phyloP scores from a whole-genome alignment of 2,113 vertebrate genomes.

The Zosterops lateralis region DNA sequence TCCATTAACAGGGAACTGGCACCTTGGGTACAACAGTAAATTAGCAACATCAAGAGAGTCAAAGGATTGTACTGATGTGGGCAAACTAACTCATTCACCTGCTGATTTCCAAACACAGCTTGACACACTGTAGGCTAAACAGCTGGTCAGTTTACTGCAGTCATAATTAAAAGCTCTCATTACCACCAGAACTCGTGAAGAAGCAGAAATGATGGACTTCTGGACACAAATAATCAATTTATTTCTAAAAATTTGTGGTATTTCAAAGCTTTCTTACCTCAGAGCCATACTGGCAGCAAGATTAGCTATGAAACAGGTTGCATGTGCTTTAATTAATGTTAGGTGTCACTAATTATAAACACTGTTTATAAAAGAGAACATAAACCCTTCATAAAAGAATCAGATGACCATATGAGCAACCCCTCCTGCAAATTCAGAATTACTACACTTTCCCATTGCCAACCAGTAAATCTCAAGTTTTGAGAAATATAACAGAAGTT shows the following conservation, averaged over 20 bases:
- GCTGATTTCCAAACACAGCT: neutral
- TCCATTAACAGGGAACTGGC: neutral
- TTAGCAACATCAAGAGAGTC: neutral
- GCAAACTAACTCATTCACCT: neutral
- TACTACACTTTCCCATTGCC: neutral
- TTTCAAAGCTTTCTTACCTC: neutral
- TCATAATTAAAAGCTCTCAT: neutral
- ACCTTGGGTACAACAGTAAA: neutral
- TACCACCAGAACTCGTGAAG: neutral
- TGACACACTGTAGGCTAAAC: neutral
- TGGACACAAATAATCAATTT: neutral
- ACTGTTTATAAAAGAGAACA: neutral
- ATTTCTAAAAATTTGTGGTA: fast-evolving
- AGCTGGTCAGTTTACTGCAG: neutral
- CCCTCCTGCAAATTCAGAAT: neutral
- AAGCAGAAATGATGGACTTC: neutral
- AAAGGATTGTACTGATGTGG: neutral
- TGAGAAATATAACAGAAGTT: neutral
- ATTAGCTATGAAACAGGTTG: neutral
- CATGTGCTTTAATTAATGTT: neutral
- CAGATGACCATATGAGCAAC: neutral
- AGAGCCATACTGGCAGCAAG: neutral
- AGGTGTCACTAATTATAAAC: neutral
- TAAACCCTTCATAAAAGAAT: neutral
- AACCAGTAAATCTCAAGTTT: neutral